These are phyloP conservation scores for Rotaria magnacalcarata DNA, from an alignment of 2,888 invertebrate genomes.

Conservation along the genomic window DNA sequence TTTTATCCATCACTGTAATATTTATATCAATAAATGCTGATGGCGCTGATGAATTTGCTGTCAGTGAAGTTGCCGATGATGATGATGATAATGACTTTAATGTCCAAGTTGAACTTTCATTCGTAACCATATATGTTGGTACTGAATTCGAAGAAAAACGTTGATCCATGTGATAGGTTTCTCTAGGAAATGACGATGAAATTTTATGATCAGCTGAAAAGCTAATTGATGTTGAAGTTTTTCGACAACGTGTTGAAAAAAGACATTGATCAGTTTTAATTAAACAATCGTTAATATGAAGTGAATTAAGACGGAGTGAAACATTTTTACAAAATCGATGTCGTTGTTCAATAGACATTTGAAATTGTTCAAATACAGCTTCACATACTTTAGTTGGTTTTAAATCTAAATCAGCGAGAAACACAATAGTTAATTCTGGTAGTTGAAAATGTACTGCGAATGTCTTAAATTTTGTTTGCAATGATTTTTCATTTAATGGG, in stretches of 20 bases:
- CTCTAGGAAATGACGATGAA: conserved; percentile 26
- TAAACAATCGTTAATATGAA: not conserved
- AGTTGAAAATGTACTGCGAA: conserved; percentile 19
- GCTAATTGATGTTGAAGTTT: not conserved
- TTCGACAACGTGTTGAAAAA: conserved; percentile 32
- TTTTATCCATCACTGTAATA: conserved; percentile 60
- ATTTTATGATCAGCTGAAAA: not conserved
- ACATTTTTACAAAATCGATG: not conserved
- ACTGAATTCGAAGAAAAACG: not conserved
- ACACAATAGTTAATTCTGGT: not conserved
- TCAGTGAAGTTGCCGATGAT: not conserved
- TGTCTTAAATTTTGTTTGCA: not conserved
- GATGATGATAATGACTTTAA: conserved; percentile 4
- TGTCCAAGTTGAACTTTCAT: not conserved
- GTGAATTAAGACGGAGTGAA: not conserved
- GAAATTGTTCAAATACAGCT: conserved; percentile 12
- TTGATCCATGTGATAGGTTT: not conserved
- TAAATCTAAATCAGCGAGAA: conserved; percentile 35
- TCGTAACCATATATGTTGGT: not conserved
- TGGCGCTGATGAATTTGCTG: not conserved
- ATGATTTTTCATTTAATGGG: not conserved
- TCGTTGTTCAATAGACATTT: not conserved
- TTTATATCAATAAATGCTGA: conserved; percentile 38
- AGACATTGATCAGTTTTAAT: conserved; percentile 19
- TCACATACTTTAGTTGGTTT: conserved; percentile 21